Base-by-base conservation (phyloP, 2,113 vertebrate species). In the Coptodon bakossiorum region DNA sequence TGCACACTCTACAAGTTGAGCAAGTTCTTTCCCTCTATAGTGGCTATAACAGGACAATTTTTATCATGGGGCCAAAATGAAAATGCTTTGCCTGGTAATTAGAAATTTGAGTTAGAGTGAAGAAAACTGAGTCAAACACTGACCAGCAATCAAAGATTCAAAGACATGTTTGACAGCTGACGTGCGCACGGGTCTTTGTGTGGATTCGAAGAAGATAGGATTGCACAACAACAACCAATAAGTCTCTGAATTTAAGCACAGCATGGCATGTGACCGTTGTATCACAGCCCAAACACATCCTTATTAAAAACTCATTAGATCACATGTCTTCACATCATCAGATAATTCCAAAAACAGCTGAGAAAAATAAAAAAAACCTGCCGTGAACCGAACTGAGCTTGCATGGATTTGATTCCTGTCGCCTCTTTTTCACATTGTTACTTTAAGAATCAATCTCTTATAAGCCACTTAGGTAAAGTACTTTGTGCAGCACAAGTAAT, bases 381-480 rank as follows among this genome's bases (percentile, higher is more conserved):
- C 50, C 27, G 57, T 53, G 56, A 40, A 34, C 43, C 24, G 7
- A 88, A 13, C 22, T 48, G 27, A 29, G 66, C 19, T 80, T 1
- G 22, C 50, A 1, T 22, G 9, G 76, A 57, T 80, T 36, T 71
- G 82, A 82, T 66, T 84, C 52, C 79, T 1, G 24, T 56, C n/a
- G 71, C 34, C 3, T 38, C 24, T 22, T 56, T 53, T 63, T 90
- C 73, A 38, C 14, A 53, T 48, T 31, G 29, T 86, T 82, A 45
- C 82, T 13, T n/a, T 59, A 66, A 61, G 48, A 45, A 66, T 89
- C 71, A 1, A 80, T 89, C 53, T 92, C 54, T 68, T 59, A 92
- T 96, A 96, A 94, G 95, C 90, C 95, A 96, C 95, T 96, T 96
- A 87, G 92, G 93, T 95, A 93, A 85, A 91, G 92, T 36, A 91